Evolutionary conservation across 2,113 vertebrate genomes (phyloP).

Genomic region (Oncorhynchus keta): DNA sequence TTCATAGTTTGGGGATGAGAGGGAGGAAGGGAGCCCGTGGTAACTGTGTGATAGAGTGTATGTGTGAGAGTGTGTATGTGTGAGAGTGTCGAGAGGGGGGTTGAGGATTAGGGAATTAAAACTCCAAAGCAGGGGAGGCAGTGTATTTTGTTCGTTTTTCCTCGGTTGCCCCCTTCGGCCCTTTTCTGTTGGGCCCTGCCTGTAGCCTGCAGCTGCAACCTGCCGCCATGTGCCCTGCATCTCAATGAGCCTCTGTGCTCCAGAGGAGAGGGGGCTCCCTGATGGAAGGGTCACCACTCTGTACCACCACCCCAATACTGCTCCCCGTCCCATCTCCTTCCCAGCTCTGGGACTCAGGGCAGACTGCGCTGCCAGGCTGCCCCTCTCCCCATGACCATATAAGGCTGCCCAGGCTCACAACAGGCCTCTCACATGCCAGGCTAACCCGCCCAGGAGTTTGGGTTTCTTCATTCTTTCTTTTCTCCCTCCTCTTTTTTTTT

Average conservation of each 20-base stretch:
- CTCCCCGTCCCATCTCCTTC: slow-evolving; percentile 6
- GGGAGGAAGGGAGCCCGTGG: slow-evolving; percentile 66
- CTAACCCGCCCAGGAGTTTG: slow-evolving; percentile 51
- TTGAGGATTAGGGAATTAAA: slow-evolving; percentile 78
- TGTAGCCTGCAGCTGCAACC: slow-evolving; percentile 82
- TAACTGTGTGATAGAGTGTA: slow-evolving; percentile 49
- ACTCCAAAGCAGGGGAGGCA: slow-evolving; percentile 62
- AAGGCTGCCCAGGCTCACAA: slow-evolving; percentile 40
- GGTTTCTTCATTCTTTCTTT: slow-evolving; percentile 24
- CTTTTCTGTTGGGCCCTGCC: slow-evolving; percentile 71
- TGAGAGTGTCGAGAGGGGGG: slow-evolving; percentile 55
- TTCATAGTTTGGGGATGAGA: slow-evolving; percentile 64
- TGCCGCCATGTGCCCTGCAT: slow-evolving; percentile 77
- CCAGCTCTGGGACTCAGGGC: slow-evolving; percentile 12
- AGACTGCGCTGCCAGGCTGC: slow-evolving; percentile 1
- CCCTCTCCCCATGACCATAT: slow-evolving; percentile 36
- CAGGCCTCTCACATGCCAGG: slow-evolving; percentile 38
- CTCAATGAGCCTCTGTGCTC: slow-evolving; percentile 75
- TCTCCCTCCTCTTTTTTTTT: slow-evolving; percentile 17
- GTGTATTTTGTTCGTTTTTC: slow-evolving; percentile 77
- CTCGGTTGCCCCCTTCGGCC: slow-evolving; percentile 62
- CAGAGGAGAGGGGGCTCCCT: slow-evolving; percentile 69
- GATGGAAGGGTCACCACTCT: slow-evolving; percentile 66
- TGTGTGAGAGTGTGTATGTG: background rate
- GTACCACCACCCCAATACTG: slow-evolving; percentile 34